Percentiles rank a stretch among this genome's conserved stretches.
Evolutionary conservation across 2,113 vertebrate species (phyloP).

Genomic region (Elanus axillaris): DNA sequence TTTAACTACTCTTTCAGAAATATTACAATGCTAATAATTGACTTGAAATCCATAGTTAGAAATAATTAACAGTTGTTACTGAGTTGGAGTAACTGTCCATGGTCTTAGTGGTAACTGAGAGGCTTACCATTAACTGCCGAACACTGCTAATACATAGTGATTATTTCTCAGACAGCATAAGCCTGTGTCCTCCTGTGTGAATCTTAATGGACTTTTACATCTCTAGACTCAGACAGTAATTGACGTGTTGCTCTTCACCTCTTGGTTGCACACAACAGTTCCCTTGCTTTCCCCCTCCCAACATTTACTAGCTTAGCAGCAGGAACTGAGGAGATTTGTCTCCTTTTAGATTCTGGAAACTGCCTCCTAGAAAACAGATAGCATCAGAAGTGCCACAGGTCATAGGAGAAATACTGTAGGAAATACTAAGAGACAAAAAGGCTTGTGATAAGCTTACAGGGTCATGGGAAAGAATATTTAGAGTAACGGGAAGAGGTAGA

Average conservation of each 20-base stretch:
- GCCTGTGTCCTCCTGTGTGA: not conserved
- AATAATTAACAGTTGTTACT: not conserved
- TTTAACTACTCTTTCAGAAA: conserved; percentile 41
- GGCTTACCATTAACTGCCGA: not conserved
- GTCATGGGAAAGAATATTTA: not conserved
- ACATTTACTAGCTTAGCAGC: not conserved
- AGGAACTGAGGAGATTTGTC: not conserved
- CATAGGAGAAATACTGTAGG: not conserved
- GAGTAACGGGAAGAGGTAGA: not conserved
- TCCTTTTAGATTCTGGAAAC: not conserved
- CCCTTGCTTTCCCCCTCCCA: not conserved
- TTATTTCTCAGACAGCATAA: conserved; percentile 25
- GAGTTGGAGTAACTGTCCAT: not conserved
- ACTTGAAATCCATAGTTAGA: conserved; percentile 9
- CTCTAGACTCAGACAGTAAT: not conserved
- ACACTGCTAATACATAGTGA: not conserved
- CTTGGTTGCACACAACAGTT: not conserved
- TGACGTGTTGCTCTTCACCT: not conserved
- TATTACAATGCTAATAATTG: not conserved
- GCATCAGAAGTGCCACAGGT: not conserved
- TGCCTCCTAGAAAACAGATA: not conserved
- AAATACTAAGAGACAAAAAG: not conserved
- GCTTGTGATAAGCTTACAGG: not conserved
- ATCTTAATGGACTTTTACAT: not conserved
- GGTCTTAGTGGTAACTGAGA: not conserved